A percentile compares a stretch with the other conserved stretches of the same genome.
Evolutionary conservation across 2,113 vertebrate species (phyloP).

Genomic region (Corythaixoides concolor): DNA sequence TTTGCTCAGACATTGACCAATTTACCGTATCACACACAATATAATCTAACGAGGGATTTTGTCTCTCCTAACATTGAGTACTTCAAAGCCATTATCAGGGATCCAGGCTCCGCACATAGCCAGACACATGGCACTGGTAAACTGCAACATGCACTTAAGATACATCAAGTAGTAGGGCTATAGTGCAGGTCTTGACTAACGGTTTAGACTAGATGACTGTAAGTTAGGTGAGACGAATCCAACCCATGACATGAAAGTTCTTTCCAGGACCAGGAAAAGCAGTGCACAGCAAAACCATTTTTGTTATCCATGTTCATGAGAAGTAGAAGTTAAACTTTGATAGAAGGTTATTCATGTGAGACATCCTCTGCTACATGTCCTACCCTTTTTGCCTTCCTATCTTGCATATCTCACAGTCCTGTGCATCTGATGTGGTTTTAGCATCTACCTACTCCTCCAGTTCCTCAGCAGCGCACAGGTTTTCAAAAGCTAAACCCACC

Average conservation of each 20-base stretch:
- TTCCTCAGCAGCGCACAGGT: background rate
- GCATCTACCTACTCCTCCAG: accelerated
- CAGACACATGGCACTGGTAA: background rate
- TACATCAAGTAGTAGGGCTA: accelerated
- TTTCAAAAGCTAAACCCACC: background rate
- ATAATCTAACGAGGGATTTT: accelerated
- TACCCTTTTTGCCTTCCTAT: too few relatives aligned
- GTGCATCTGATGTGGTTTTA: background rate
- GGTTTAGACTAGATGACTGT: accelerated
- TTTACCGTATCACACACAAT: accelerated
- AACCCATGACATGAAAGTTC: background rate
- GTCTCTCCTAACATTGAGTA: background rate
- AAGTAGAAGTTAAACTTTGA: background rate
- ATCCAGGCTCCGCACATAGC: accelerated
- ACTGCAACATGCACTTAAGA: accelerated
- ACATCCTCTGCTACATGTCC: too few relatives aligned
- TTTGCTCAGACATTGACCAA: background rate
- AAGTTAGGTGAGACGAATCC: background rate
- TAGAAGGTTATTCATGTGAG: background rate
- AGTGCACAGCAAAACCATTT: accelerated
- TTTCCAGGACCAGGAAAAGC: background rate
- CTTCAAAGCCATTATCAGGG: background rate
- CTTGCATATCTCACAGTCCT: background rate
- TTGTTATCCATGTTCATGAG: background rate
- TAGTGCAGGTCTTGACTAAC: background rate